These are phyloP conservation scores for Gallinago jamesoni DNA, from an alignment of 2,113 vertebrate genomes.

Conservation along the genomic window DNA sequence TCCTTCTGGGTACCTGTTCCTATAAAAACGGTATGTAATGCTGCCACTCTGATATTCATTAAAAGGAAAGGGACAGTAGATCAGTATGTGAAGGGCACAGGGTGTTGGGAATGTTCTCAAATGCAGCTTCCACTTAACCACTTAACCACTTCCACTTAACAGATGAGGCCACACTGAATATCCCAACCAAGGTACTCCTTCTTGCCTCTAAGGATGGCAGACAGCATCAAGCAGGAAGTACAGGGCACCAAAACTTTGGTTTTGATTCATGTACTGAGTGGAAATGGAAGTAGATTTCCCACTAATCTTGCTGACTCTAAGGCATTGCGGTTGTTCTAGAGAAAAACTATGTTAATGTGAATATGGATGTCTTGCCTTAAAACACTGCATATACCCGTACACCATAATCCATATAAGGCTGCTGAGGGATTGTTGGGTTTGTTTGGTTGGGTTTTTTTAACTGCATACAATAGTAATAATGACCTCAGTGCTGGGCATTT, in stretches of 20 bases:
- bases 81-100: background rate
- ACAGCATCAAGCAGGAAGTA: background rate
- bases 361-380: background rate
- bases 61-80: background rate
- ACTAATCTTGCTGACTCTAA: background rate
- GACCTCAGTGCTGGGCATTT: slow-evolving; percentile 57
- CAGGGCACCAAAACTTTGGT: background rate
- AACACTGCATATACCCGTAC: background rate
- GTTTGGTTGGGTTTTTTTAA: background rate
- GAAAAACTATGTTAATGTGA: background rate
- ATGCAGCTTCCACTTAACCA: background rate
- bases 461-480: slow-evolving; percentile 45
- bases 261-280: background rate
- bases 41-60: background rate
- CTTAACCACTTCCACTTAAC: no score
- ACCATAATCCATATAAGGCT: background rate
- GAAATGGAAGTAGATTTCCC: background rate
- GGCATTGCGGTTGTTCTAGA: background rate
- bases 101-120: background rate
- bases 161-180: background rate
- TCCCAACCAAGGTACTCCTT: background rate
- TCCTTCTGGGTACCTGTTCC: background rate
- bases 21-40: background rate
- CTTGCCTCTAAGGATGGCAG: background rate
- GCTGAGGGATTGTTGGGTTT: background rate